These are phyloP conservation scores for Corapipo altera DNA, from an alignment of 2,113 vertebrate species.

Conservation along the genomic window DNA sequence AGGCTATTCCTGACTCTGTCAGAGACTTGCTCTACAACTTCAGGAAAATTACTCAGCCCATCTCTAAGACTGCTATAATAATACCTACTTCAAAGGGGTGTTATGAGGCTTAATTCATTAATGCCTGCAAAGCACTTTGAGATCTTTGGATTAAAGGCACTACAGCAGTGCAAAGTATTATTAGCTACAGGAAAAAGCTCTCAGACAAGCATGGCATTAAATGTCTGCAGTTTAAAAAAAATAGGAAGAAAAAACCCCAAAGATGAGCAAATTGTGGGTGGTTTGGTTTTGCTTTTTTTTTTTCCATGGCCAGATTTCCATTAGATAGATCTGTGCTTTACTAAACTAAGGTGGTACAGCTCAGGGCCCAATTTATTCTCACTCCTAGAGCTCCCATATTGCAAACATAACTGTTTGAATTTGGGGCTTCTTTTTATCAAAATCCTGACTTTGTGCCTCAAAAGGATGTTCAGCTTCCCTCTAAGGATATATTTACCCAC, in stretches of 20 bases:
- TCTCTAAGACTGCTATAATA: constrained; percentile 56
- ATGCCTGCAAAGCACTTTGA: constrained; percentile 61
- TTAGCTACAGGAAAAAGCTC: constrained; percentile 57
- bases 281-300: background rate
- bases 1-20: constrained; percentile 45
- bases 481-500: background rate
- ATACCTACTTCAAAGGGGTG: constrained; percentile 66
- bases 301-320: background rate
- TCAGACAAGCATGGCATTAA: constrained; percentile 43
- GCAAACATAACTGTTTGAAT: background rate
- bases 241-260: background rate
- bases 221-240: background rate
- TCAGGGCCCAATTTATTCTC: background rate
- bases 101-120: constrained; percentile 66
- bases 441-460: background rate
- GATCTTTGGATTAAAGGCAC: constrained; percentile 64
- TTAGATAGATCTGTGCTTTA: background rate
- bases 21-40: constrained; percentile 49
- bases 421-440: background rate
- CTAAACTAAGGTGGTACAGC: background rate
- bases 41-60: constrained; percentile 54
- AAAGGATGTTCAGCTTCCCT: background rate
- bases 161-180: constrained; percentile 46
- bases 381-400: background rate
- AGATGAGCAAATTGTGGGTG: background rate